phyloP scores from a whole-genome alignment of 1,140 invertebrate genomes.

The Scaptomyza graminum region DNA sequence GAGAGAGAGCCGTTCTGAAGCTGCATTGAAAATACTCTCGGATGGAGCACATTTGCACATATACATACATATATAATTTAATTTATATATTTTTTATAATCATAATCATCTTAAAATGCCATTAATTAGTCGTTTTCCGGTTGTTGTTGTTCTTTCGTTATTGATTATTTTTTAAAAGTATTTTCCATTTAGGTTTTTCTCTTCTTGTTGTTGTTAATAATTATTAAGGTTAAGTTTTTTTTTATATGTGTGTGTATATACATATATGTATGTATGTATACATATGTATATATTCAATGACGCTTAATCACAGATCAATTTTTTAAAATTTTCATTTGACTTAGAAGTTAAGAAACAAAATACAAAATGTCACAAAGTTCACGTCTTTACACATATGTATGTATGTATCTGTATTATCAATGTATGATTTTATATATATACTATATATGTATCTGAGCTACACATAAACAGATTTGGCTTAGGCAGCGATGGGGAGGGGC shows the following conservation, averaged over 20 bases:
- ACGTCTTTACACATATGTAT: slow-evolving; percentile 7
- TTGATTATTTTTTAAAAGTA: slow-evolving; percentile 33
- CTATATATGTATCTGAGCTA: slow-evolving; percentile 25
- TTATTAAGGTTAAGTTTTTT: slow-evolving; percentile 38
- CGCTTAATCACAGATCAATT: slow-evolving; percentile 82
- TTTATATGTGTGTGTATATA: slow-evolving; percentile 14
- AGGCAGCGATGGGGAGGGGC: slow-evolving; percentile 25
- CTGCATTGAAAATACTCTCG: slow-evolving; percentile 30
- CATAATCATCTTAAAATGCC: slow-evolving; percentile 57
- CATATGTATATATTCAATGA: slow-evolving; percentile 74
- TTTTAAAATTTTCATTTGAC: slow-evolving; percentile 79
- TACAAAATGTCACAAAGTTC: slow-evolving; percentile 44
- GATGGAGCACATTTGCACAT: slow-evolving; percentile 31
- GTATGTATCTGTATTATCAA: too few relatives aligned
- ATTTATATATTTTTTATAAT: slow-evolving; percentile 1
- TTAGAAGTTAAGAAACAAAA: slow-evolving; percentile 81
- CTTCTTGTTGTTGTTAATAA: slow-evolving; percentile 41
- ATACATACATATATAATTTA: too few relatives aligned
- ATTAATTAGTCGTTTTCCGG: slow-evolving; percentile 49
- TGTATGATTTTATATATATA: slow-evolving; percentile 15
- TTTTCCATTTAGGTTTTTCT: slow-evolving; percentile 32
- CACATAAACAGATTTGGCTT: slow-evolving; percentile 47
- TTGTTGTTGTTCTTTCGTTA: slow-evolving; percentile 14
- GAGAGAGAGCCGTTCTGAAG: slow-evolving; percentile 29
- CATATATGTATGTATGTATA: not conserved